A percentile compares a stretch with the other conserved stretches of the same genome.
phyloP scores from a whole-genome alignment of 2,113 vertebrate genomes.

The Limnothrissa miodon region DNA sequence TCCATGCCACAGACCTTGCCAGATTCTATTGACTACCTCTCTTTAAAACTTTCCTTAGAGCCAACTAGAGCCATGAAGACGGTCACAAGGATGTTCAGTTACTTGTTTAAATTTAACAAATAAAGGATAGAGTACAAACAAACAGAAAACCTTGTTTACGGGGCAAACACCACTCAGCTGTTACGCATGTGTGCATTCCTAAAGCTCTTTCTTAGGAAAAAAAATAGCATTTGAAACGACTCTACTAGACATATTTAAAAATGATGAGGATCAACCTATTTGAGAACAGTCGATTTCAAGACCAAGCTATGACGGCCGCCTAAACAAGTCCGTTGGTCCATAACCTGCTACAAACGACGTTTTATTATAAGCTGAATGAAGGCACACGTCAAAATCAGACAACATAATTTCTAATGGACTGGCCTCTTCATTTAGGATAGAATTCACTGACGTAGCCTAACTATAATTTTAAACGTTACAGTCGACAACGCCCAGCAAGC shows the following conservation, averaged over 20 bases:
- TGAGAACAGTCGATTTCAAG: neutral
- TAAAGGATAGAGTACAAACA: slow-evolving; percentile 28
- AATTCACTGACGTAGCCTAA: slow-evolving; percentile 25
- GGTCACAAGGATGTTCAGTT: slow-evolving; percentile 48
- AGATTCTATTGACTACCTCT: neutral
- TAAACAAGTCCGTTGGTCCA: neutral
- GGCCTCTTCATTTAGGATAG: neutral
- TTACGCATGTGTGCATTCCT: slow-evolving; percentile 62
- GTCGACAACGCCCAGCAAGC: slow-evolving; percentile 68
- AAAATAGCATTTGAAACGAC: slow-evolving; percentile 24
- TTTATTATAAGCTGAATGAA: neutral
- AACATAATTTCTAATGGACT: neutral
- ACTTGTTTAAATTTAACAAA: slow-evolving; percentile 57
- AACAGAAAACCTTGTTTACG: slow-evolving; percentile 36
- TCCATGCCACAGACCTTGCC: no score
- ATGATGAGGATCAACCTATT: neutral
- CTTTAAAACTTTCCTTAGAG: neutral
- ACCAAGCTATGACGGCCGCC: neutral
- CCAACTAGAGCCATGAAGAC: neutral
- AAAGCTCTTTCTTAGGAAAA: slow-evolving; percentile 46
- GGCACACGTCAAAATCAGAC: neutral
- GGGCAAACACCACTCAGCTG: slow-evolving; percentile 54
- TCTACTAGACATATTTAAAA: no score
- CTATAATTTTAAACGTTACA: neutral
- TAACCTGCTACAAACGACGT: neutral